Evolutionary conservation across 2,113 vertebrate genomes (phyloP), one percentile per base, ranked within the genome.

Genomic region (Otocyon megalotis): DNA sequence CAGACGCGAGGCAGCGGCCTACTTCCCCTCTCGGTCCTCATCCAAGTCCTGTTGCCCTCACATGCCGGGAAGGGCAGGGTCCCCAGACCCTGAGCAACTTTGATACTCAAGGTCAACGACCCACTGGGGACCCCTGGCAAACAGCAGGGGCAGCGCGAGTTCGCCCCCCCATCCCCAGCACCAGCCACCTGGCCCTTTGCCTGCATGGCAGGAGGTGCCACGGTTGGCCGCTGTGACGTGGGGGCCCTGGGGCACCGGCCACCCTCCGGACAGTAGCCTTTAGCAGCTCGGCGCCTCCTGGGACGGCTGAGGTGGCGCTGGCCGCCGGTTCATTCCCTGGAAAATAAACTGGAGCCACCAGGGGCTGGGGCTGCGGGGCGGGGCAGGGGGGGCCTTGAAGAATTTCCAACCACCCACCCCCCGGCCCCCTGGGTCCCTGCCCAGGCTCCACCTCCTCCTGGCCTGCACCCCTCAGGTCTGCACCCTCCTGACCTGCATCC

Each of bases 321-420:
- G 24, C n/a, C 26, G 67, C 20, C 16, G 22, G 62, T 85, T 95
- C 82, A 95, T 90, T 95, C 96, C 95, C 93, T 94, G 89, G 62
- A 89, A 96, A 94, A 96, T 97, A 83, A 89, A 95, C 83, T 80
- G 81, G 71, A 97, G 56, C 60, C 90, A 97, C 80, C 93, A 95
- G 90, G 32, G 79, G 50, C 48, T 24, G 10, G 24, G 37, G 71
- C 43, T 0, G 2, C 5, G 8, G 63, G 50, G 50, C 7, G 2
- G 26, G n/a, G 53, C 3, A 6, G 28, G 15, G 22, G n/a, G 77
- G 54, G 30, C 72, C 37, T 13, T 0, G 8, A n/a, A 0, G 28
- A 37, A 71, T 82, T 86, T 62, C 72, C 4, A 12, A 50, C 48
- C 26, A 69, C 82, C 19, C 76, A 32, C 32, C 16, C 19, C 32